Evolutionary conservation across 2,113 vertebrate species (phyloP).

Genomic region (Halichoerus grypus): DNA sequence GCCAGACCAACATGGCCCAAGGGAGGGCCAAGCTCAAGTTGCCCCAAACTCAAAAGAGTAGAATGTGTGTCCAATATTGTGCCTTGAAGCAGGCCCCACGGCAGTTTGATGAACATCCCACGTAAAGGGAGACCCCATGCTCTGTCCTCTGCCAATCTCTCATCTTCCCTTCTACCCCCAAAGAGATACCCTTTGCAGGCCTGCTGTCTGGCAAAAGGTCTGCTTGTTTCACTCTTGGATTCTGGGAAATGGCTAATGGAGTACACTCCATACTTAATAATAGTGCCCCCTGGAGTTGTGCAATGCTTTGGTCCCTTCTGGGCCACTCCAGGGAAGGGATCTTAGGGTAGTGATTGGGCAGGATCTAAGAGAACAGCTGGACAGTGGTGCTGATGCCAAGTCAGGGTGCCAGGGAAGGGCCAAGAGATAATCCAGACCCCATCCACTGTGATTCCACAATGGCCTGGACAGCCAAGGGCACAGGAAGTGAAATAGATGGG

Average conservation of each 20-base stretch:
- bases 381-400: background rate
- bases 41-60: background rate
- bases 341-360: background rate
- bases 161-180: background rate
- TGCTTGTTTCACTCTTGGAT: slow-evolving; percentile 34
- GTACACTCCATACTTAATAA: slow-evolving; percentile 51
- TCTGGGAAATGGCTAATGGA: slow-evolving; percentile 61
- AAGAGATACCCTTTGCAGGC: background rate
- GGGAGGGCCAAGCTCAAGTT: background rate
- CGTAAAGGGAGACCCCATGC: background rate
- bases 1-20: background rate
- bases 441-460: background rate
- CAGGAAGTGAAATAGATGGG: background rate
- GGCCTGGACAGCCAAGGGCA: background rate
- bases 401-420: slow-evolving; percentile 44
- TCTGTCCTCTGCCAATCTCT: background rate
- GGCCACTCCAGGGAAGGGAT: slow-evolving; percentile 50
- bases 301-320: slow-evolving; percentile 24
- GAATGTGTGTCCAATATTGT: background rate
- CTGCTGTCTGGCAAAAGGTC: slow-evolving; percentile 28
- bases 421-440: slow-evolving; percentile 54
- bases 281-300: slow-evolving; percentile 52
- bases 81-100: background rate
- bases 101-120: background rate
- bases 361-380: slow-evolving; percentile 55